These are phyloP conservation scores for Elegia similella DNA, from an alignment of 2,888 invertebrate genomes.

Conservation along the genomic window DNA sequence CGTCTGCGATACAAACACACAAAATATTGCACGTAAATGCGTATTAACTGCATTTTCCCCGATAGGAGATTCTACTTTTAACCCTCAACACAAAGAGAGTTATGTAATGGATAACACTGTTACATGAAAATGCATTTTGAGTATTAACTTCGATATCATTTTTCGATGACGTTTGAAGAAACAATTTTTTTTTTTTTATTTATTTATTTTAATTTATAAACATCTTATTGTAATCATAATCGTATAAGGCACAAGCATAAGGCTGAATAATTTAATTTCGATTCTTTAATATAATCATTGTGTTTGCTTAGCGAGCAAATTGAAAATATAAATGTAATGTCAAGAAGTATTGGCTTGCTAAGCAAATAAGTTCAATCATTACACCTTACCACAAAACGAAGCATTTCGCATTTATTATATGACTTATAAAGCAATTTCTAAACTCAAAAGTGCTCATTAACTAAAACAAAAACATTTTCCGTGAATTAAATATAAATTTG, in stretches of 20 bases:
- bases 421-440: too few species aligned
- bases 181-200: conserved; percentile 19
- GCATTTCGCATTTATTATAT: background rate
- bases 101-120: conserved; percentile 14
- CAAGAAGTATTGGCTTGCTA: background rate
- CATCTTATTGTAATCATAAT: conserved; percentile 19
- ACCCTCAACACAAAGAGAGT: too few species aligned
- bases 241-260: conserved; percentile 35
- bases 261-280: conserved; percentile 27
- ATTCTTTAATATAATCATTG: conserved; percentile 25
- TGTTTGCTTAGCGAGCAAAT: background rate
- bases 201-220: background rate
- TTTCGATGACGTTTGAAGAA: conserved; percentile 40
- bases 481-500: too few species aligned
- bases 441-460: too few species aligned
- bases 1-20: background rate
- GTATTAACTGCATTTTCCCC: conserved; percentile 10
- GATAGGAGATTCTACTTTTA: background rate
- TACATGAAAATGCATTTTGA: conserved; percentile 21
- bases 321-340: background rate
- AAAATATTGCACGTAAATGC: conserved; percentile 16
- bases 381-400: conserved; percentile 8
- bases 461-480: too few species aligned
- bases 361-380: background rate
- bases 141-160: conserved; percentile 22